Evolutionary conservation across 92 coral and sea anemone genomes (phyloP), one percentile per base, ranked within the genome.

Genomic region (Parazoanthus swiftii): DNA sequence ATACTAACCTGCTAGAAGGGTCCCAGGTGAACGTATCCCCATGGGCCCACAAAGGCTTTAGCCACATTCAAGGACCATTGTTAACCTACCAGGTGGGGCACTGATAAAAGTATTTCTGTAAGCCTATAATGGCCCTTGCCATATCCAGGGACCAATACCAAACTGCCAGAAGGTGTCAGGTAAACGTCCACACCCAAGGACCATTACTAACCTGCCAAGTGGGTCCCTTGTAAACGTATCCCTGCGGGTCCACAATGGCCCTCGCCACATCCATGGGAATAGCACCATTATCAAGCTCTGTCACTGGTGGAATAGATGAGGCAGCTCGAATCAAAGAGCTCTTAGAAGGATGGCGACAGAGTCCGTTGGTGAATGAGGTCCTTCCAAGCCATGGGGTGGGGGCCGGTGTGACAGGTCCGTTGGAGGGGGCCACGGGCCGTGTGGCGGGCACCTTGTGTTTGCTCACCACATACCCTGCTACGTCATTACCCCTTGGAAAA

Each of bases 401-500:
- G n/a, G 93, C 95, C 10, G 98, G 98, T 13, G 98, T 92, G 0
- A 90, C 92, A 3, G 98, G 95, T 16, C 88, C 92, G 58, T 82
- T 89, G 71, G 88, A 50, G 38, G 86, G 77, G 15, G 91, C 85
- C 15, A 66, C 66, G 7, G 85, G 91, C 46, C 85, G 78, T 51
- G 70, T 50, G 8, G 85, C 56, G 18, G 85, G 59, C 26, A 65
- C 86, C 39, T 90, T 92, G 58, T 71, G 89, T 76, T 90, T 90
- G 81, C 94, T 92, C 6, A 92, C 89, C 36, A 92, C 81, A 86
- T 92, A 92, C 0, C 94, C 94, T 36, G 92, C 94, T 1, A 70
- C 65, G 25, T 71, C 77, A 44, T 73, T 46, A 18, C 46, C 13
- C 50, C 80, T 39, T 76, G 21, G 4, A 76, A 39, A 39, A 76